A percentile compares a stretch with the other conserved stretches of the same genome.
phyloP scores from a whole-genome alignment of 2,888 invertebrate species.

The Slavum lentiscoides region DNA sequence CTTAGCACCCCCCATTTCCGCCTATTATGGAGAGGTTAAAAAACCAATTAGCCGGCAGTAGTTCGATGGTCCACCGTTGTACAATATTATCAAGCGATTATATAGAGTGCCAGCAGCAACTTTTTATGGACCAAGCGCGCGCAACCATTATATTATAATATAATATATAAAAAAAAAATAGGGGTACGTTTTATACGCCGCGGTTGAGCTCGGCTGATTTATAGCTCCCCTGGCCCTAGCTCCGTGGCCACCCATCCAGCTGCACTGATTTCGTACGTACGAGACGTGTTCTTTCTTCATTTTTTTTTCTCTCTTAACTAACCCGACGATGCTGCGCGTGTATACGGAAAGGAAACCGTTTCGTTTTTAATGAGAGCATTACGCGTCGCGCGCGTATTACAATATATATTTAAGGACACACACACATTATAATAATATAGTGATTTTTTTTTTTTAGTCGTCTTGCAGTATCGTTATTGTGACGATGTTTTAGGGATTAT shows the following conservation, averaged over 20 bases:
- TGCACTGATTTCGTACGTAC: conserved; percentile 1
- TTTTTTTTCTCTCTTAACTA: conserved; percentile 2
- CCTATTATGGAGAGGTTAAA: too few relatives aligned
- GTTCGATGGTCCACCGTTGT: too few relatives aligned
- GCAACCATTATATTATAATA: too few relatives aligned
- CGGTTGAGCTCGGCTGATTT: conserved; percentile 40
- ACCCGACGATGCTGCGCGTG: background rate
- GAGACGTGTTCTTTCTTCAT: background rate
- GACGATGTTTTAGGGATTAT: conserved; percentile 15
- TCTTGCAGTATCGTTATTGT: conserved; percentile 18
- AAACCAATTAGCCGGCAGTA: too few relatives aligned
- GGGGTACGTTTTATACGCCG: conserved; percentile 31
- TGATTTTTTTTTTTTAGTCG: conserved; percentile 26
- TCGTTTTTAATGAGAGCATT: conserved; percentile 50
- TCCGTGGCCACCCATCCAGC: conserved; percentile 19
- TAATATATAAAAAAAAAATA: background rate
- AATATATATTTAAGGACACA: background rate
- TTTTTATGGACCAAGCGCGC: too few relatives aligned
- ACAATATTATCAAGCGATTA: too few relatives aligned
- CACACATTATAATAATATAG: background rate
- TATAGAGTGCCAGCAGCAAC: too few relatives aligned
- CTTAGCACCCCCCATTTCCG: too few relatives aligned
- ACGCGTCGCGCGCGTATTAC: background rate
- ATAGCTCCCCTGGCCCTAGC: conserved; percentile 19
- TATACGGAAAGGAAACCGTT: conserved; percentile 36